Conservation (phyloP, 1,140 invertebrate species). For the Pseudomyrmex dendroicus region DNA sequence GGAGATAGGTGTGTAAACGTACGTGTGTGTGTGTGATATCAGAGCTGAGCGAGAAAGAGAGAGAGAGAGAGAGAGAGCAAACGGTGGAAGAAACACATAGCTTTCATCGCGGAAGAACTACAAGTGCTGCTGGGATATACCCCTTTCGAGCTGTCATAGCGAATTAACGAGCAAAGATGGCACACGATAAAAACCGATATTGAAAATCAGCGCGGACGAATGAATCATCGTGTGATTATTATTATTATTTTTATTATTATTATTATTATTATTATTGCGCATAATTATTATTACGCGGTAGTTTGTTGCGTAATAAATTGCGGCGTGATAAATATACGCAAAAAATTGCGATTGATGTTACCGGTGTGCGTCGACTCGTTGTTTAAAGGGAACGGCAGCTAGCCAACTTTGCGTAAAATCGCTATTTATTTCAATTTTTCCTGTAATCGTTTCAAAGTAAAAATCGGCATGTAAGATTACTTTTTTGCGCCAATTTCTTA, state of each 20-base stretch:
- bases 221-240: constrained; percentile 33
- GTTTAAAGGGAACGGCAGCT: background rate
- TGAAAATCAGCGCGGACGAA: constrained; percentile 6
- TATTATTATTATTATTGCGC: background rate
- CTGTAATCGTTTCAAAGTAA: too few species aligned
- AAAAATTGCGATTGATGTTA: constrained; percentile 13
- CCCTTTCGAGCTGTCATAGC: constrained; percentile 9
- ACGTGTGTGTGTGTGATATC: constrained; percentile 41
- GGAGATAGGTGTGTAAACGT: background rate
- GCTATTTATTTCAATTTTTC: too few species aligned
- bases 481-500: too few species aligned
- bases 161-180: constrained; percentile 30
- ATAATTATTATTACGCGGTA: background rate
- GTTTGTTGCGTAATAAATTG: constrained; percentile 22
- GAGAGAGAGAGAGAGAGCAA: background rate
- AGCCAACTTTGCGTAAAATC: too few species aligned
- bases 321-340: too few species aligned
- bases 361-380: background rate
- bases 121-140: constrained; percentile 31
- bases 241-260: constrained; percentile 6
- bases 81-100: constrained; percentile 39
- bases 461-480: too few species aligned
- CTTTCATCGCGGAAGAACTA: constrained; percentile 51
- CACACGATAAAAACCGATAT: background rate
- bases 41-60: background rate